phyloP scores from a whole-genome alignment of 2,797 vertebrate genomes.

The Pteropus rufus region DNA sequence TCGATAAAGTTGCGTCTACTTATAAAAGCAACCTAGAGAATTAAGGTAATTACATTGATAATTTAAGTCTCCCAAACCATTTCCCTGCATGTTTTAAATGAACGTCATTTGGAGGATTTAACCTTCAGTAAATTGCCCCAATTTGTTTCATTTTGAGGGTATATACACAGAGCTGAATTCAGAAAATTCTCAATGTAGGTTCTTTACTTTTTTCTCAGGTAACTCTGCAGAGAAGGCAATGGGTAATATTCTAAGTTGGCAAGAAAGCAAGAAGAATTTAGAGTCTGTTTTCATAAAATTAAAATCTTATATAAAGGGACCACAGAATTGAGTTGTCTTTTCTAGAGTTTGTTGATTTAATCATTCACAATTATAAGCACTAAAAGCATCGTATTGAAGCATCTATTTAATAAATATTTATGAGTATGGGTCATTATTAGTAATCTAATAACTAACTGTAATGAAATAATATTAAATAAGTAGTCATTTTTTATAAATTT shows the following conservation, averaged over 20 bases:
- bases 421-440: slow-evolving; percentile 45
- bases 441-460: slow-evolving; percentile 57
- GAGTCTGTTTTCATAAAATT: slow-evolving; percentile 65
- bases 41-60: slow-evolving; percentile 70
- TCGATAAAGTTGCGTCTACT: slow-evolving; percentile 16
- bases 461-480: slow-evolving; percentile 57
- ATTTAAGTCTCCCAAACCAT: slow-evolving; percentile 54
- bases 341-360: slow-evolving; percentile 50
- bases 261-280: slow-evolving; percentile 40
- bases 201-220: slow-evolving; percentile 44
- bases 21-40: slow-evolving; percentile 62
- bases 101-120: slow-evolving; percentile 67
- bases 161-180: slow-evolving; percentile 57
- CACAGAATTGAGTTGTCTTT: slow-evolving; percentile 44
- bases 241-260: slow-evolving; percentile 4
- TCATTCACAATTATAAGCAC: slow-evolving; percentile 47
- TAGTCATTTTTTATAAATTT: slow-evolving; percentile 20
- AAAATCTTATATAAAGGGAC: slow-evolving; percentile 34
- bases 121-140: slow-evolving; percentile 70
- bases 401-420: slow-evolving; percentile 52
- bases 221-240: background rate
- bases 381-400: slow-evolving; percentile 32
- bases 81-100: slow-evolving; percentile 55
- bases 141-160: slow-evolving; percentile 68
- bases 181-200: slow-evolving; percentile 47